These are phyloP conservation scores for Nycticorax nycticorax DNA, from an alignment of 2,113 vertebrate genomes.

Conservation along the genomic window DNA sequence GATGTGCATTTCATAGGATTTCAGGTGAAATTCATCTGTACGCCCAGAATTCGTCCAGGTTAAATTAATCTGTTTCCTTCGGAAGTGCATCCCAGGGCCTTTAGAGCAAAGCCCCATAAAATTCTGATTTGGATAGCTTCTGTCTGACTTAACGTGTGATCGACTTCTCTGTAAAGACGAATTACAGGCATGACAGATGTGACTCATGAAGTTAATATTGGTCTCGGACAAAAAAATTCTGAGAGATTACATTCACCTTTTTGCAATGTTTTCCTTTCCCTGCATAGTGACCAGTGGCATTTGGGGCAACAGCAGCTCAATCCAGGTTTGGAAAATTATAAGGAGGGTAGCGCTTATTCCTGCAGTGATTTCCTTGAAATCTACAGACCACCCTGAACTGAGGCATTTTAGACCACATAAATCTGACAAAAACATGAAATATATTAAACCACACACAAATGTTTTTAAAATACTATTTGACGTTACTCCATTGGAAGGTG, in stretches of 20 bases:
- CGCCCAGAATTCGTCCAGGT: neutral
- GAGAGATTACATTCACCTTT: neutral
- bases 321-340: neutral
- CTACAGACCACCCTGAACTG: neutral
- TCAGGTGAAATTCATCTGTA: neutral
- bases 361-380: neutral
- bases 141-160: neutral
- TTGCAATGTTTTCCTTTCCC: neutral
- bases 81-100: neutral
- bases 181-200: neutral
- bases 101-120: neutral
- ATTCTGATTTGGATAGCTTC: neutral
- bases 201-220: neutral
- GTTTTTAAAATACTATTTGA: neutral
- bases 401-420: neutral
- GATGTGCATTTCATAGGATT: neutral
- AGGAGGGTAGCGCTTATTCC: neutral
- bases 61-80: neutral
- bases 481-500: neutral
- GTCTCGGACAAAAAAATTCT: neutral
- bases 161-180: neutral
- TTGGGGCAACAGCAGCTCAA: neutral
- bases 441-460: neutral
- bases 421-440: neutral
- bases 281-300: neutral